phyloP scores from a whole-genome alignment of 2,888 invertebrate genomes.

The Syrphus vitripennis region DNA sequence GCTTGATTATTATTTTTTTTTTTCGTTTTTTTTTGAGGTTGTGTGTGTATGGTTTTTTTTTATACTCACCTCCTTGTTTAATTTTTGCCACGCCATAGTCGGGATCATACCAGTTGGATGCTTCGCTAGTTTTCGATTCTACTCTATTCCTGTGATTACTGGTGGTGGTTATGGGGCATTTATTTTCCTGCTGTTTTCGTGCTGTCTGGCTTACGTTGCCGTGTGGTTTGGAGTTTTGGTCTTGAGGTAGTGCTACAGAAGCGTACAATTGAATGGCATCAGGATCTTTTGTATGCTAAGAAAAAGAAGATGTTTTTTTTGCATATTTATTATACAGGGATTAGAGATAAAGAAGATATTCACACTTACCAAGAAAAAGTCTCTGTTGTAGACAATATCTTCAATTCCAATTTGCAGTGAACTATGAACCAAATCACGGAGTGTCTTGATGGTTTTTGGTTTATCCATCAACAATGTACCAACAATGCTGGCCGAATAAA shows the following conservation, averaged over 20 bases:
- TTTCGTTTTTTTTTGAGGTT: background rate
- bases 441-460: constrained; percentile 84
- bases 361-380: constrained; percentile 84
- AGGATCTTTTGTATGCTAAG: constrained; percentile 85
- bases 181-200: constrained; percentile 52
- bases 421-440: constrained; percentile 84
- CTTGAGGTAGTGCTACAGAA: constrained; percentile 78
- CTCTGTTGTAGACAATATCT: constrained; percentile 84
- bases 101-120: constrained; percentile 82
- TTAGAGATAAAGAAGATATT: background rate
- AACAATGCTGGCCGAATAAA: constrained; percentile 87
- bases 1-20: constrained; percentile 17
- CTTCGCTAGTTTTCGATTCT: constrained; percentile 76
- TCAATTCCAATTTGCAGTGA: constrained; percentile 84
- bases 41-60: background rate
- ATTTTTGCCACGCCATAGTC: constrained; percentile 84
- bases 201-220: constrained; percentile 56
- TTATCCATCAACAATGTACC: constrained; percentile 85
- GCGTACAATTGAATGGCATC: constrained; percentile 83
- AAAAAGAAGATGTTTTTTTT: constrained; percentile 17
- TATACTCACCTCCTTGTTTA: constrained; percentile 82
- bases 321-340: background rate
- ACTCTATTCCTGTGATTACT: constrained; percentile 75
- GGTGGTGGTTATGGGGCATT: constrained; percentile 73
- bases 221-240: constrained; percentile 62